phyloP scores from a whole-genome alignment of 2,888 invertebrate genomes.

The Liodrosophila aerea region DNA sequence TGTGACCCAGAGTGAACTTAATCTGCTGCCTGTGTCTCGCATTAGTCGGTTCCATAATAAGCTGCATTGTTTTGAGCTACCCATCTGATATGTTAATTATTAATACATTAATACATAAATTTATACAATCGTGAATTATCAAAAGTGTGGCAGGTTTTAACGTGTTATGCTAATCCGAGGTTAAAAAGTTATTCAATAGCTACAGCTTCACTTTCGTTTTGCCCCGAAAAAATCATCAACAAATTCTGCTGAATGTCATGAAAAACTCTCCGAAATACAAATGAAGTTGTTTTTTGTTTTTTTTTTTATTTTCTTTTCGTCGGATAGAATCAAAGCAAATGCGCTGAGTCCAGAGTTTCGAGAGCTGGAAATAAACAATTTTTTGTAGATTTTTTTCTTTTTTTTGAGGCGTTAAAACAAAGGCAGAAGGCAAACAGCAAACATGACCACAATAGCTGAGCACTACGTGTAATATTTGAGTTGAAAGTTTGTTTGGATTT shows the following conservation, averaged over 20 bases:
- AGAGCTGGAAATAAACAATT: conserved; percentile 57
- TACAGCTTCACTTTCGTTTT: conserved; percentile 37
- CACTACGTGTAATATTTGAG: conserved; percentile 30
- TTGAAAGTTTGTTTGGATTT: conserved; percentile 55
- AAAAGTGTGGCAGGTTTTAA: conserved; percentile 5
- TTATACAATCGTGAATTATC: conserved; percentile 22
- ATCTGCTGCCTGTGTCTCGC: background rate
- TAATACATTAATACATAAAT: conserved; percentile 12
- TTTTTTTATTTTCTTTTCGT: conserved; percentile 36
- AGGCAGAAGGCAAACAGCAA: conserved; percentile 26
- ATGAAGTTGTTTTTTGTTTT: conserved; percentile 27
- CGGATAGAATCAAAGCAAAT: conserved; percentile 61
- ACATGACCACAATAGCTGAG: conserved; percentile 36
- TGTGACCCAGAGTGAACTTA: conserved; percentile 41
- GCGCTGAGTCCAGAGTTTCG: conserved; percentile 41
- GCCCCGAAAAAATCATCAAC: conserved; percentile 23
- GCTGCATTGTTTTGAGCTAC: conserved; percentile 45
- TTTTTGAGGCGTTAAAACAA: conserved; percentile 48
- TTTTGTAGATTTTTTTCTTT: conserved; percentile 1
- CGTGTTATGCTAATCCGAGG: conserved; percentile 50
- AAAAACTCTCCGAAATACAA: conserved; percentile 23
- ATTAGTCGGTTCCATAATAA: conserved; percentile 43
- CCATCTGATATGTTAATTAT: conserved; percentile 8
- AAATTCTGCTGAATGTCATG: conserved; percentile 43
- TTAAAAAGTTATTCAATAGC: conserved; percentile 23